Percentiles rank a stretch among this genome's conserved stretches.
phyloP scores from a whole-genome alignment of 2,113 vertebrate genomes.

The Anser cygnoides region DNA sequence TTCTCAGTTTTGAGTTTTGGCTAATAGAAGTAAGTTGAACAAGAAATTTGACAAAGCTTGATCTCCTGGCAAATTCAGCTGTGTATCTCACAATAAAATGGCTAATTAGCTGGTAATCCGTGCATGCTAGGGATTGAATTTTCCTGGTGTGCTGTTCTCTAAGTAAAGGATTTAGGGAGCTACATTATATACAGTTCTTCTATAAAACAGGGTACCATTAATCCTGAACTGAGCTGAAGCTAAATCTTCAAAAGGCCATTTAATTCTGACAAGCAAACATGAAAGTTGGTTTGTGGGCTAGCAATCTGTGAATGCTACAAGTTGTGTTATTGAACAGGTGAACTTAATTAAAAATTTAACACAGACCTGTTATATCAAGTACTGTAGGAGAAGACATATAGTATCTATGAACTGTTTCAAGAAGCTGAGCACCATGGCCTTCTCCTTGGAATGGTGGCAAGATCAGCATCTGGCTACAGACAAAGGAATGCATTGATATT shows the following conservation, averaged over 20 bases:
- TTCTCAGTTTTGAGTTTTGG: not conserved
- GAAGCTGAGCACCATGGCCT: slow-evolving; percentile 95
- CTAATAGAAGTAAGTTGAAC: not conserved
- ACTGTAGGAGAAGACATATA: slow-evolving; percentile 90
- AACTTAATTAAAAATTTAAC: not conserved
- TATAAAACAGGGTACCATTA: slow-evolving; percentile 26
- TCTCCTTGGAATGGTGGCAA: slow-evolving; percentile 98
- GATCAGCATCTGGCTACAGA: slow-evolving; percentile 95
- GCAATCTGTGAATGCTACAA: not conserved
- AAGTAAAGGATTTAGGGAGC: slow-evolving; percentile 52
- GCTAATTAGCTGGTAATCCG: slow-evolving; percentile 62
- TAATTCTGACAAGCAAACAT: slow-evolving; percentile 12
- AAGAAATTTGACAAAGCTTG: slow-evolving; percentile 35
- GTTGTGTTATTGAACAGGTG: not conserved
- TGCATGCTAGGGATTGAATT: slow-evolving; percentile 40
- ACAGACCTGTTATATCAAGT: slow-evolving; percentile 96
- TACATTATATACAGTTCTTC: slow-evolving; percentile 41
- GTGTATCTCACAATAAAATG: slow-evolving; percentile 43
- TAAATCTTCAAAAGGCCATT: slow-evolving; percentile 46
- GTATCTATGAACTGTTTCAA: slow-evolving; percentile 96
- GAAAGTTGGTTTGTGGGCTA: not conserved
- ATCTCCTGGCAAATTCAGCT: slow-evolving; percentile 58
- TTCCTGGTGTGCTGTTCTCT: slow-evolving; percentile 55
- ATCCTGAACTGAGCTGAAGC: slow-evolving; percentile 25
- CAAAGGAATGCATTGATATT: slow-evolving; percentile 49